Conservation (phyloP, 2,888 invertebrate genomes). For the Pachycephus smyrnensis region DNA sequence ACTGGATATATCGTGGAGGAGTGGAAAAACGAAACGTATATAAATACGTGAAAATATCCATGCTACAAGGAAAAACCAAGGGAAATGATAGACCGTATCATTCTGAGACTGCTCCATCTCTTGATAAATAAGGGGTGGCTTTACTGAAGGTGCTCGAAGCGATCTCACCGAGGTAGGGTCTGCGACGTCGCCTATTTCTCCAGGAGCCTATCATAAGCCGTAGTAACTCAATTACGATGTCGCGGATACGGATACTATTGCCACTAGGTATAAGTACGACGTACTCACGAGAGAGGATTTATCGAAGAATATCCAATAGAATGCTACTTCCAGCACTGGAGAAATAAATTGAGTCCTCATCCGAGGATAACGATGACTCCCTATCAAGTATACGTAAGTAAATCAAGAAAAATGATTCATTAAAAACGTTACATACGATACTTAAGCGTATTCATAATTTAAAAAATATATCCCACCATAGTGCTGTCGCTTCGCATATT, state of each 20-base stretch:
- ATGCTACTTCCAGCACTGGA: neutral
- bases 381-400: neutral
- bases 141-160: neutral
- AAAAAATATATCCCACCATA: neutral
- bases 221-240: slow-evolving; percentile 2
- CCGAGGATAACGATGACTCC: neutral
- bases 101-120: neutral
- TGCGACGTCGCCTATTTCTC: neutral
- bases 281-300: neutral
- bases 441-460: neutral
- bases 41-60: neutral
- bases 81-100: neutral
- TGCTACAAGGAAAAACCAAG: neutral
- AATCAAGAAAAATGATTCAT: neutral
- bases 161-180: neutral
- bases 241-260: neutral
- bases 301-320: neutral
- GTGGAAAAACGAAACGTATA: neutral
- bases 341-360: neutral
- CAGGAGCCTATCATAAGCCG: neutral
- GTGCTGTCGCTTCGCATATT: neutral
- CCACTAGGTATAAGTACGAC: neutral
- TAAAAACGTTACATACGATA: too few species aligned
- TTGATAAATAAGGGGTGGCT: neutral
- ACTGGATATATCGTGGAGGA: neutral